Evolutionary conservation across 2,113 vertebrate genomes (phyloP).

Genomic region (Phalacrocorax brasilianus): DNA sequence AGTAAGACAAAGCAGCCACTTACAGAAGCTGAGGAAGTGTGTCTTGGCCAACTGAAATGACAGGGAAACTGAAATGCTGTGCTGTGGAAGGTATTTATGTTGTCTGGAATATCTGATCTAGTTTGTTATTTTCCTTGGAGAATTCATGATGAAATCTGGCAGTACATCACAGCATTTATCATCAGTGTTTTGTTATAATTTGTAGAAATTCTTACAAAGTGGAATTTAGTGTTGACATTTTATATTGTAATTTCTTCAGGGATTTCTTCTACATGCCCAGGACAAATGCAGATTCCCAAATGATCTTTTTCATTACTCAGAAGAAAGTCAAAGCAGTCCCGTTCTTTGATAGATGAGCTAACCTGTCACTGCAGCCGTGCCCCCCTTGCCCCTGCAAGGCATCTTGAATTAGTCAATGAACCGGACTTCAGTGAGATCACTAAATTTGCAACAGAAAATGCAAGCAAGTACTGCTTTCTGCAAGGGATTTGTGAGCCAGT

Average conservation of each 20-base stretch:
- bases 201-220: constrained; percentile 24
- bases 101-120: constrained; percentile 14
- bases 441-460: neutral
- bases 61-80: neutral
- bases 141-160: constrained; percentile 30
- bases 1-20: neutral
- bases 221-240: constrained; percentile 16
- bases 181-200: constrained; percentile 34
- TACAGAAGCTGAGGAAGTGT: neutral
- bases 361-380: neutral
- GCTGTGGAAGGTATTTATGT: constrained; percentile 4
- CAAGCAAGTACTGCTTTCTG: neutral
- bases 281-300: neutral
- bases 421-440: neutral
- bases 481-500: neutral
- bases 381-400: neutral
- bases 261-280: neutral
- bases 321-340: neutral
- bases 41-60: neutral
- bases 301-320: neutral
- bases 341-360: neutral
- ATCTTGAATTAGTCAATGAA: neutral
- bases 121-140: constrained; percentile 29
- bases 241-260: constrained; percentile 6
- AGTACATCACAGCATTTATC: constrained; percentile 23